Percentiles rank a stretch among this genome's conserved stretches.
These are phyloP conservation scores for Oryzias woworae DNA, from an alignment of 2,113 vertebrate genomes.

Conservation along the genomic window DNA sequence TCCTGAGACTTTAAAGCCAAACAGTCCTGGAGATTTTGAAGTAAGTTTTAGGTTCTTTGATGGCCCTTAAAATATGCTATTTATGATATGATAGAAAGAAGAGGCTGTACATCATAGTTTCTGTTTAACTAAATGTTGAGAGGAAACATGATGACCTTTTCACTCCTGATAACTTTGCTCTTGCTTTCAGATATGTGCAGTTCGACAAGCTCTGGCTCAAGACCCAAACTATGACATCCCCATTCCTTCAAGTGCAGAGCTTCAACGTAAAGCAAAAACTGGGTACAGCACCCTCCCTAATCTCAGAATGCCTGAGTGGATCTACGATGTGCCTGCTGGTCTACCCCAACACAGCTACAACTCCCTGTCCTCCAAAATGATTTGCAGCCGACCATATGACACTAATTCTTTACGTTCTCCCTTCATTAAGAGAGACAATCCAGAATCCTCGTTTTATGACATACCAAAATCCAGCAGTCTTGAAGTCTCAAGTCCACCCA, in stretches of 20 bases:
- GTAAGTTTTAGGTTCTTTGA: constrained; percentile 42
- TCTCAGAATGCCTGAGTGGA: constrained; percentile 83
- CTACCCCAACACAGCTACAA: constrained; percentile 14
- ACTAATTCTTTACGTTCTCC: constrained; percentile 35
- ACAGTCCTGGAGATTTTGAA: constrained; percentile 38
- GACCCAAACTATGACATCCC: constrained; percentile 70
- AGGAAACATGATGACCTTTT: not conserved
- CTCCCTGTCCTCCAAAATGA: constrained; percentile 41
- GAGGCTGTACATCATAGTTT: no score
- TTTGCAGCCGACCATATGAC: constrained; percentile 42
- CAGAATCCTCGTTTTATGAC: constrained; percentile 57
- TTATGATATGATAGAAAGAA: no score
- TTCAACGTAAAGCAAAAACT: constrained; percentile 32
- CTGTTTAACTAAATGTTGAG: no score
- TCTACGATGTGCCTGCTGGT: constrained; percentile 81
- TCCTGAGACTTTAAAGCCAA: constrained; percentile 5
- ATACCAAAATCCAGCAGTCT: constrained; percentile 58
- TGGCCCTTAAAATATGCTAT: no score
- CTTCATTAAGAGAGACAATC: not conserved
- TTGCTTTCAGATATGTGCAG: constrained; percentile 75
- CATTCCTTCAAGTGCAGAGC: constrained; percentile 39
- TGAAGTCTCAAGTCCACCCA: constrained; percentile 26
- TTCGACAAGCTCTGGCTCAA: constrained; percentile 68
- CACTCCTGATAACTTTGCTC: constrained; percentile 3
- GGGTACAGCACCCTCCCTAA: constrained; percentile 79